Evolutionary conservation across 2,113 vertebrate species (phyloP), one percentile per base, ranked within the genome.

Genomic region (Arenaria interpres): DNA sequence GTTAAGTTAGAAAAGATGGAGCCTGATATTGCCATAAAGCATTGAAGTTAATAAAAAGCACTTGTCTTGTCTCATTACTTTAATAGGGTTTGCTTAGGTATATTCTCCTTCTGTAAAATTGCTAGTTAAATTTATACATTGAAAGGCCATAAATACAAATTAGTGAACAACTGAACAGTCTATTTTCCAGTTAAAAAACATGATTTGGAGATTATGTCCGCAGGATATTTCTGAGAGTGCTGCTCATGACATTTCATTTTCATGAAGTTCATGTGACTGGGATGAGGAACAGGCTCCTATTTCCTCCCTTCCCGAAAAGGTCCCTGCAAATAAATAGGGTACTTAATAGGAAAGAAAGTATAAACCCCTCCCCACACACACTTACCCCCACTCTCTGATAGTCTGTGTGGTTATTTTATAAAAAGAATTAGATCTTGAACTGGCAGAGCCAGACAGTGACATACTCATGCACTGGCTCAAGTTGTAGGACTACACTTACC

Each of bases 211-310:
- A 82, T 93, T 67, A 64, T 72, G 43, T 88, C 62, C 82, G 78
- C 18, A 4, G 85, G 74, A 95, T 78, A 68, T 79, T 91, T 77
- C 43, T 64, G n/a, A 79, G 33, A 64, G 19, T 73, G 28, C 64
- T 94, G 43, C n/a, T 93, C 82, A 85, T 93, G 74, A 75, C 39
- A 22, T 85, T 88, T 72, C 22, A 41, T 93, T 69, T 88, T 88
- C 41, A 85, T 75, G 22, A 93, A 63, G n/a, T 81, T 95, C 41
- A n/a, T 81, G 51, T 87, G 28, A n/a, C 51, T 21, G 15, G 8
- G 10, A 12, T 46, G 75, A 6, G 3, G 56, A 93, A 79, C 62
- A 82, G 46, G 46, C 30, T 72, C 20, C 13, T 59, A 23, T 56
- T 84, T 94, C 33, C 17, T 85, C 13, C 4, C 23, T 87, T 41